Base-by-base conservation (phyloP, 2,888 invertebrate genomes). In the Cheilosia grossa region DNA sequence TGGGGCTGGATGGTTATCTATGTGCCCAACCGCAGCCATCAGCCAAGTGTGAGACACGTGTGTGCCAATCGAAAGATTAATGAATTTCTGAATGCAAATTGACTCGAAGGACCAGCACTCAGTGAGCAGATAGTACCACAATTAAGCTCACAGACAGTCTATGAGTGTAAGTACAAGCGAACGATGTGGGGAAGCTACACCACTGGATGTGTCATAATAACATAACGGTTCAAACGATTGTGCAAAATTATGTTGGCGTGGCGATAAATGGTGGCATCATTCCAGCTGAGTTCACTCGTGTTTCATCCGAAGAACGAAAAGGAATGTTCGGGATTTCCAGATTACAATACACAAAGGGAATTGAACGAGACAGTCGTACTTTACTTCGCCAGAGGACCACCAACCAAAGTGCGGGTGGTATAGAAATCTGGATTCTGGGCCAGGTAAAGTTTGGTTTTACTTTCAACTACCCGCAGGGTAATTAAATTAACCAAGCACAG, bases 1-100 rank as follows among this genome's bases (percentile, higher is more conserved):
- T 9, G 9, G 30, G 2, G 9, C 30, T 21, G 19, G 9, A 17
- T 47, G 47, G 21, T 13, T 13, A 49, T 21, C 15, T 1, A 2
- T 10, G 9, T 47, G 47, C 1, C 49, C 49, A 49, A 1, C 24
- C 19, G 17, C 19, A 19, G 13, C 21, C 21, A 21, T 21, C 21
- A 21, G 21, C 13, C 49, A 49, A 10, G 21, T 21, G 21, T 49
- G 51, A 24, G 6, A 13, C 30, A 54, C 30, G 54, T 54, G 30
- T 54, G 15, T 13, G 5, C 24, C 15, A 24, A 15, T 5, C 24
- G 6, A 24, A 24, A 27, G 17, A 17, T 19, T 54, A 54, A 54
- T 54, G 54, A 30, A 54, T 54, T 54, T 17, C 15, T 33, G 19
- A 17, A 30, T 33, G n/a, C n/a, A 54, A 54, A 17, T 54, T 54